Evolutionary conservation across 2,888 invertebrate genomes (phyloP).

Genomic region (Sclerodermus sp.): DNA sequence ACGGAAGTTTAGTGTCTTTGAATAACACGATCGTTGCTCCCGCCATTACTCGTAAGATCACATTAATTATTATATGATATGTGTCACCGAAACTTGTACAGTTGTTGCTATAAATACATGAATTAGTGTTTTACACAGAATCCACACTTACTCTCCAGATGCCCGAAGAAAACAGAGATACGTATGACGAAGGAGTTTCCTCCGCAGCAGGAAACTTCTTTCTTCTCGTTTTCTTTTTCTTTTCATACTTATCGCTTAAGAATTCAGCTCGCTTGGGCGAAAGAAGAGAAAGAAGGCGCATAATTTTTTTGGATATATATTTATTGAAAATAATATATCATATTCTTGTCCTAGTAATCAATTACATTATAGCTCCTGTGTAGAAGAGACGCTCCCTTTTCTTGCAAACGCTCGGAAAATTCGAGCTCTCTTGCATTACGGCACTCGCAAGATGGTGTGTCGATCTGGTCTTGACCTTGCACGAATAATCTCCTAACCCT

Average conservation of each 20-base stretch:
- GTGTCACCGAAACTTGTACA: conserved; percentile 56
- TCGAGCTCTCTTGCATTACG: too few species aligned
- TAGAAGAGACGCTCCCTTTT: too few species aligned
- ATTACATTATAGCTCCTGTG: too few species aligned
- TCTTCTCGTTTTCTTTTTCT: too few species aligned
- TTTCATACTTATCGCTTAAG: too few species aligned
- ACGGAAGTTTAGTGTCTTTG: too few species aligned
- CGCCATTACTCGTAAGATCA: conserved; percentile 19
- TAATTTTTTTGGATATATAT: conserved; percentile 11
- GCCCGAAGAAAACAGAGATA: background rate
- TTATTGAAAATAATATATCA: conserved; percentile 31
- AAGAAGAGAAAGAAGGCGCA: background rate
- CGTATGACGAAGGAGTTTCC: too few species aligned
- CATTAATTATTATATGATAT: conserved; percentile 37
- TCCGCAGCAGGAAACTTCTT: too few species aligned
- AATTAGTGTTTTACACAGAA: conserved; percentile 56
- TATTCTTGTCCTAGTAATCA: conserved; percentile 27
- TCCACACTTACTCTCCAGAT: conserved; percentile 27
- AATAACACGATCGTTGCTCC: conserved; percentile 12
- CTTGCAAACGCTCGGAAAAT: too few species aligned
- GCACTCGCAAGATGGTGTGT: too few species aligned
- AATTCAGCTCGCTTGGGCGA: background rate
- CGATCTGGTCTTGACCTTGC: too few species aligned
- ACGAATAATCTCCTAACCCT: too few species aligned
- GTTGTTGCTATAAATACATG: conserved; percentile 58